phyloP scores from a whole-genome alignment of 1,140 invertebrate species.

The Drosophila biarmipes region DNA sequence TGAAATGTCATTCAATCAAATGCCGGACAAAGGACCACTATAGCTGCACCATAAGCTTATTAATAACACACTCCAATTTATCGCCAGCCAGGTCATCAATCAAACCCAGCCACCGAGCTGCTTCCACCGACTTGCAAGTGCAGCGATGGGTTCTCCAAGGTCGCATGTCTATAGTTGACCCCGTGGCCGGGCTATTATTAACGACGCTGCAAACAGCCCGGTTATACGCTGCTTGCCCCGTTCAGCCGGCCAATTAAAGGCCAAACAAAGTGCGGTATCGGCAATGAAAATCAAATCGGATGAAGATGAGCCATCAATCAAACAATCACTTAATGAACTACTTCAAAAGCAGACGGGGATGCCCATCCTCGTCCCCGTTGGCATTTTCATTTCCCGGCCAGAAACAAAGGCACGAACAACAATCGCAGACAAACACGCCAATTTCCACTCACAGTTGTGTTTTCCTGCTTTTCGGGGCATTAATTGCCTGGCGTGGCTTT shows the following conservation, averaged over 20 bases:
- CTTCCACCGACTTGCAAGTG: constrained; percentile 25
- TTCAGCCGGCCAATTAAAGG: constrained; percentile 63
- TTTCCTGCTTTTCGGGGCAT: constrained; percentile 39
- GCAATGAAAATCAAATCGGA: constrained; percentile 62
- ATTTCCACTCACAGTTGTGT: constrained; percentile 49
- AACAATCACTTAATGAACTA: constrained; percentile 79
- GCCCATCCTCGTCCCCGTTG: neutral
- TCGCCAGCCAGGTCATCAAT: constrained; percentile 44
- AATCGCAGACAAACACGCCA: constrained; percentile 51
- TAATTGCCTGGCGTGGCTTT: constrained; percentile 52
- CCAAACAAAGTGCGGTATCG: constrained; percentile 20
- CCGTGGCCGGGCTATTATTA: constrained; percentile 3
- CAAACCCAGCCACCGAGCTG: constrained; percentile 10
- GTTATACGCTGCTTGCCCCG: constrained; percentile 24
- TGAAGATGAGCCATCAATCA: constrained; percentile 62
- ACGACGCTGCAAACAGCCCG: constrained; percentile 12
- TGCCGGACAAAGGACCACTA: constrained; percentile 34
- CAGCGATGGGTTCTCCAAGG: constrained; percentile 28
- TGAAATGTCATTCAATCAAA: constrained; percentile 27
- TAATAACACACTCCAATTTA: constrained; percentile 41
- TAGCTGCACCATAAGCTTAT: constrained; percentile 34
- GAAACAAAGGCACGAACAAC: constrained; percentile 42
- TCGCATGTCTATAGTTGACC: constrained; percentile 17
- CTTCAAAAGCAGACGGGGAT: constrained; percentile 57
- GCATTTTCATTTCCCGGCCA: neutral